A percentile compares a stretch with the other conserved stretches of the same genome.
These are phyloP conservation scores for Periplaneta americana DNA, from an alignment of 1,140 invertebrate species.

Conservation along the genomic window DNA sequence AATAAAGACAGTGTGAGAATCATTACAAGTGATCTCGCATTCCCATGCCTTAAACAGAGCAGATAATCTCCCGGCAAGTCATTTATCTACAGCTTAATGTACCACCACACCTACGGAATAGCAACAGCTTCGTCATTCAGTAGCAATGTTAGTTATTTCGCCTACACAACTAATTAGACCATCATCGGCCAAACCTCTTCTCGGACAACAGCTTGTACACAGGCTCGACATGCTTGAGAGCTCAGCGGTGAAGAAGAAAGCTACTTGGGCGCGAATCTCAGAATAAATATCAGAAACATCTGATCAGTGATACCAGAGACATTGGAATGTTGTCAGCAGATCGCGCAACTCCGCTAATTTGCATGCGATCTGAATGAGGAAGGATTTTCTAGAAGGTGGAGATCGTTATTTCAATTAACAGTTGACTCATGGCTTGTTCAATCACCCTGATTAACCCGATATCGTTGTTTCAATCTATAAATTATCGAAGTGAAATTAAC, in stretches of 20 bases:
- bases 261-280: not conserved
- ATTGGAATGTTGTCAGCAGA: too few species aligned
- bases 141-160: not conserved
- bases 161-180: not conserved
- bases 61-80: not conserved
- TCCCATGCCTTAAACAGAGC: not conserved
- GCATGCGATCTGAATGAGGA: too few species aligned
- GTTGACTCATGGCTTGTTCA: too few species aligned
- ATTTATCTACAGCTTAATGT: not conserved
- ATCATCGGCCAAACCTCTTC: not conserved
- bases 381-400: too few species aligned
- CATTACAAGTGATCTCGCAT: not conserved
- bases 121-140: not conserved
- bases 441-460: too few species aligned
- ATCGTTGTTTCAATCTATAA: too few species aligned
- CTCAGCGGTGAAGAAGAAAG: not conserved
- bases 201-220: not conserved
- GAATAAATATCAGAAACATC: too few species aligned
- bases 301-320: too few species aligned
- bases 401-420: too few species aligned
- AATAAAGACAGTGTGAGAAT: not conserved
- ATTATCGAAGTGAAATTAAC: too few species aligned
- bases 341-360: too few species aligned
- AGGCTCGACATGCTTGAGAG: not conserved
- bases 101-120: not conserved